Percentiles rank a stretch among this genome's conserved stretches.
phyloP scores from a whole-genome alignment of 92 coral and sea anemone species.

The Epizoanthus stellaris region DNA sequence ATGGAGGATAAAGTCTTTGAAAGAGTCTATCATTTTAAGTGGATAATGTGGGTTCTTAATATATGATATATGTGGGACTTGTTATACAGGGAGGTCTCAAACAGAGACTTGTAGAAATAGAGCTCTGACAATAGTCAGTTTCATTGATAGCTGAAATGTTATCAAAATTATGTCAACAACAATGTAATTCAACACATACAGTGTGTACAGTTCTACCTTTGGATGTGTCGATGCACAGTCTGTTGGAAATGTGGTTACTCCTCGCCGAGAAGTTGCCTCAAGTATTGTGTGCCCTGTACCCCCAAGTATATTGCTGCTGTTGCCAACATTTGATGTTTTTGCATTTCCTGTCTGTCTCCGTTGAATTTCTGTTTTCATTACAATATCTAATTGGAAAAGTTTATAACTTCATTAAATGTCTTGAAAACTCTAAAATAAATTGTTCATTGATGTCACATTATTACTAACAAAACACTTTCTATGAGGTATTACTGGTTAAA shows the following conservation, averaged over 20 bases:
- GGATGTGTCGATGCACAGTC: background rate
- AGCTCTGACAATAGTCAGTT: too few species aligned
- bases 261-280: background rate
- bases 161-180: background rate
- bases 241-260: background rate
- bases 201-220: constrained; percentile 3
- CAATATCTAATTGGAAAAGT: constrained; percentile 17
- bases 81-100: too few species aligned
- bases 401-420: background rate
- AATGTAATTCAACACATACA: background rate
- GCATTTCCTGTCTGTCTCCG: constrained; percentile 4
- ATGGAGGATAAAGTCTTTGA: too few species aligned
- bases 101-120: too few species aligned
- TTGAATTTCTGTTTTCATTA: constrained; percentile 3
- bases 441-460: too few species aligned
- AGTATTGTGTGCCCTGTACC: background rate
- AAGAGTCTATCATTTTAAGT: too few species aligned
- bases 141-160: too few species aligned
- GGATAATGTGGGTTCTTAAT: too few species aligned
- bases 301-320: background rate
- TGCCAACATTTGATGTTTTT: background rate
- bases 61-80: too few species aligned
- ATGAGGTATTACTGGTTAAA: background rate
- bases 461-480: too few species aligned
- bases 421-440: too few species aligned